Conservation (phyloP, 2,888 invertebrate genomes). For the Pterostichus madidus region DNA sequence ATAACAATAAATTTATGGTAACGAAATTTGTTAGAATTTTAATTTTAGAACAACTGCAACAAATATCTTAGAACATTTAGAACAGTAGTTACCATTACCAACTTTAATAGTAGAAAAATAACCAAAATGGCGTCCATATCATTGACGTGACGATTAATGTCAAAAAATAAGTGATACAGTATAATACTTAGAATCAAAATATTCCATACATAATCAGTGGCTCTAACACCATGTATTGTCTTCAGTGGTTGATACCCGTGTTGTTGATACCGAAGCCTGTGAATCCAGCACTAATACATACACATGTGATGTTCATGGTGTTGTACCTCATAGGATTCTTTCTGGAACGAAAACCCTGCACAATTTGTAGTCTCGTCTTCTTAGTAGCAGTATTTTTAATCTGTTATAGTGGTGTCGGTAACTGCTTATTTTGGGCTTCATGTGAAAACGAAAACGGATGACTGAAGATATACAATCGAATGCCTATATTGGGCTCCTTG, state of each 20-base stretch:
- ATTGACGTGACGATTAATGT: constrained; percentile 65
- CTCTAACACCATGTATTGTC: constrained; percentile 89
- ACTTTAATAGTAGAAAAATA: constrained; percentile 20
- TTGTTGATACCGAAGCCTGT: constrained; percentile 98
- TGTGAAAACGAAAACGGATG: constrained; percentile 83
- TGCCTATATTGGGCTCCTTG: constrained; percentile 35
- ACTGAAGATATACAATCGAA: constrained; percentile 34
- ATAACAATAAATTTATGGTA: no score
- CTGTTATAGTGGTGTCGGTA: constrained; percentile 97
- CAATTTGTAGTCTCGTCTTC: constrained; percentile 97
- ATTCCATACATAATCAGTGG: constrained; percentile 40
- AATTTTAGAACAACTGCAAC: no score
- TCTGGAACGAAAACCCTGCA: constrained; percentile 97
- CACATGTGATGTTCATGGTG: constrained; percentile 98
- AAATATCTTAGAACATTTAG: no score
- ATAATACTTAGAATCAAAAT: constrained; percentile 43
- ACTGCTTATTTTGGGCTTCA: constrained; percentile 94
- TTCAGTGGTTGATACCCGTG: constrained; percentile 98
- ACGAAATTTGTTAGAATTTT: no score
- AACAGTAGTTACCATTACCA: neutral
- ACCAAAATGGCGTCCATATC: constrained; percentile 58
- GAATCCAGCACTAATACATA: constrained; percentile 96
- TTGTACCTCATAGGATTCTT: constrained; percentile 98
- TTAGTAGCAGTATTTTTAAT: constrained; percentile 94
- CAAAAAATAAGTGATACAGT: constrained; percentile 49